phyloP scores from a whole-genome alignment of 2,113 vertebrate species.

The Dicentrarchus labrax region DNA sequence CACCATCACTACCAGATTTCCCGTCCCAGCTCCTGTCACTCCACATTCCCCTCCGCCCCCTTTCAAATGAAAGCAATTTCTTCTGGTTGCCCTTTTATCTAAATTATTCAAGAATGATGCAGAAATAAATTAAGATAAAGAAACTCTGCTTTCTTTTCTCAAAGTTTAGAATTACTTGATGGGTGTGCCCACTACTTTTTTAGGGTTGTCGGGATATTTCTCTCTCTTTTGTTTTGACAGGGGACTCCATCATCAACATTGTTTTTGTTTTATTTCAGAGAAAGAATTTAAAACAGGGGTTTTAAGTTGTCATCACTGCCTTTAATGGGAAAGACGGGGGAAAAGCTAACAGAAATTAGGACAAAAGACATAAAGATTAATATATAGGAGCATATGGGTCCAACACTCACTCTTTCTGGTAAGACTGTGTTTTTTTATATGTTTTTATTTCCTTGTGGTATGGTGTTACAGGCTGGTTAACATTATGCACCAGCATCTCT shows the following conservation, averaged over 20 bases:
- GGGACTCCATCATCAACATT: background rate
- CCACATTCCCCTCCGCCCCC: background rate
- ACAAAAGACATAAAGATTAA: background rate
- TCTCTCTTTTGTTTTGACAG: background rate
- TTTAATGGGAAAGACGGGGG: background rate
- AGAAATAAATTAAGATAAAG: background rate
- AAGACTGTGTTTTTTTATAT: constrained; percentile 3
- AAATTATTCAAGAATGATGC: background rate
- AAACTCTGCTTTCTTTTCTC: background rate
- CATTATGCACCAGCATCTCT: background rate
- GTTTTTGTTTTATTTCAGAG: background rate
- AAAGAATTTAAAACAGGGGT: background rate
- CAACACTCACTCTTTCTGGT: background rate
- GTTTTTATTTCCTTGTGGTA: constrained; percentile 1
- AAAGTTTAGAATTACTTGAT: background rate
- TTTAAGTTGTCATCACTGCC: background rate
- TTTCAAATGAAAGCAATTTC: constrained; percentile 15
- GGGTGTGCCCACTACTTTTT: background rate
- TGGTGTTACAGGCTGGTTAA: constrained; percentile 2
- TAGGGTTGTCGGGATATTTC: background rate
- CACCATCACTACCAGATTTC: constrained; percentile 24
- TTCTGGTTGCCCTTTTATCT: constrained; percentile 1
- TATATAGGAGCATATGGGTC: background rate
- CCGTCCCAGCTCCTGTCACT: constrained; percentile 3
- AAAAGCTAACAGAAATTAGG: background rate